Evolutionary conservation across 2,113 vertebrate genomes (phyloP).

Genomic region (Mystacornis crossleyi): DNA sequence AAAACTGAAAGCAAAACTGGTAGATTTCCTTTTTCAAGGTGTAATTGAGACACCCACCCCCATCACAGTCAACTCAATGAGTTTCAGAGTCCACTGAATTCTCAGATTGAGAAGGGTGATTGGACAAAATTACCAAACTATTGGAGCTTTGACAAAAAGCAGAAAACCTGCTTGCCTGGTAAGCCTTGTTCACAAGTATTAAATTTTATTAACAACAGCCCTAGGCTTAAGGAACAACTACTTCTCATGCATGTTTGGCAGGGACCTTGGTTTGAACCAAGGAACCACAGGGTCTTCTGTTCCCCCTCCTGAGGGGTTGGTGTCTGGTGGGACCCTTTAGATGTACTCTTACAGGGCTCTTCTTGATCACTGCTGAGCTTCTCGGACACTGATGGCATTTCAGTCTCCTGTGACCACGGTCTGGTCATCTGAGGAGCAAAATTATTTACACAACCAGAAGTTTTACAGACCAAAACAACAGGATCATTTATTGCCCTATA

Average conservation of each 20-base stretch:
- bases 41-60: neutral
- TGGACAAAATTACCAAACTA: neutral
- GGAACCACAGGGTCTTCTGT: neutral
- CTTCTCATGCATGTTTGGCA: accelerated
- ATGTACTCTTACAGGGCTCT: neutral
- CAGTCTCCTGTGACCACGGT: neutral
- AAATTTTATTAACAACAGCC: neutral
- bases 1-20: neutral
- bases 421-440: neutral
- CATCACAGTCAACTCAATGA: neutral
- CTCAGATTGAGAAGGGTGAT: neutral
- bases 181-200: neutral
- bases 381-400: neutral
- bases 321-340: neutral
- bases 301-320: neutral
- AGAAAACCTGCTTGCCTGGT: neutral
- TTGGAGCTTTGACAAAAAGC: neutral
- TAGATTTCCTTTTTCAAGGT: neutral
- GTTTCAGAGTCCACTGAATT: neutral
- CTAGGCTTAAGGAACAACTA: neutral
- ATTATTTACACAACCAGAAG: neutral
- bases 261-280: neutral
- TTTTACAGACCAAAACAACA: neutral
- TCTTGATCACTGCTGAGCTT: neutral
- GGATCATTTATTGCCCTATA: neutral